Conservation (phyloP, 2,888 invertebrate genomes). For the Phortica magna region DNA sequence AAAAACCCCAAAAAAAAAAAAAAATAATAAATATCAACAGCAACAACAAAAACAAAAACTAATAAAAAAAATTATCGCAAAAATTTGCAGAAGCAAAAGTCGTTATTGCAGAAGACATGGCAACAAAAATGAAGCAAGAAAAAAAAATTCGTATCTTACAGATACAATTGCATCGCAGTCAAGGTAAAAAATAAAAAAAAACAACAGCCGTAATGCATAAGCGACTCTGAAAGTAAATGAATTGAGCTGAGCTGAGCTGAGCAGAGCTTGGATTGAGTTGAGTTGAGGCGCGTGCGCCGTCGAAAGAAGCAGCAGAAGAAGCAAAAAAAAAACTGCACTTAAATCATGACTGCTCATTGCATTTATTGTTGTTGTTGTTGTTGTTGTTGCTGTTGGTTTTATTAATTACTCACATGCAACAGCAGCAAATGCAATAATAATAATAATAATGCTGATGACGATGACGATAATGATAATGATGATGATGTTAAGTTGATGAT, state of each 20-base stretch:
- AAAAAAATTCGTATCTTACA: constrained; percentile 57
- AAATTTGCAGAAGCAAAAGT: neutral
- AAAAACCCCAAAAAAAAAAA: neutral
- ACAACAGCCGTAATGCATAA: neutral
- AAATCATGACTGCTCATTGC: constrained; percentile 9
- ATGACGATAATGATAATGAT: constrained; percentile 9
- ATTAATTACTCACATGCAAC: constrained; percentile 37
- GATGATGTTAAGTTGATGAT: constrained; percentile 25
- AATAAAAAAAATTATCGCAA: neutral
- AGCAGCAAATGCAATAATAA: constrained; percentile 30
- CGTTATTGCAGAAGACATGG: constrained; percentile 4
- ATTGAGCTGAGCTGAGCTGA: neutral
- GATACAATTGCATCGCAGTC: constrained; percentile 64
- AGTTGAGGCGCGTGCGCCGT: constrained; percentile 35
- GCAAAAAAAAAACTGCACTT: constrained; percentile 51
- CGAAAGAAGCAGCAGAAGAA: constrained; percentile 34
- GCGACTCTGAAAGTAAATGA: neutral
- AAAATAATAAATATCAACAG: neutral
- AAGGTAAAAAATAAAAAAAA: neutral
- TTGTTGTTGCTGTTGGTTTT: constrained; percentile 36
- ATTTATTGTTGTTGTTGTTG: constrained; percentile 18
- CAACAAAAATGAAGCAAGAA: neutral
- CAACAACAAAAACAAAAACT: neutral
- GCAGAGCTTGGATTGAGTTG: neutral
- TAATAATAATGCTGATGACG: constrained; percentile 24